phyloP scores from a whole-genome alignment of 2,888 invertebrate genomes.

The Mamestra brassicae region DNA sequence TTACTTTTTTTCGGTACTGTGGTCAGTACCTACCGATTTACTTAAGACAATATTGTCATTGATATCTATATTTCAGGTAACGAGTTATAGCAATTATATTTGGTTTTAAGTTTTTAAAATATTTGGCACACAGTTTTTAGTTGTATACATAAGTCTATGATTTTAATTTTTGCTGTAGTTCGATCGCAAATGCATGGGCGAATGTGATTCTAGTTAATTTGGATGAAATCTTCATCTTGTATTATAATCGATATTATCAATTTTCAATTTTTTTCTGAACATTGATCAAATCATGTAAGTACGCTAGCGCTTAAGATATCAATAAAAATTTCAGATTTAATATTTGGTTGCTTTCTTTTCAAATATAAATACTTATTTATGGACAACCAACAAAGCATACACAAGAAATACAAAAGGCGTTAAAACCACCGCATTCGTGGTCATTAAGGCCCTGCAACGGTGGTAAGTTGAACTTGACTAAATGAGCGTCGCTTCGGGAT shows the following conservation, averaged over 20 bases:
- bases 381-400: too few relatives aligned
- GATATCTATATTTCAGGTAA: neutral
- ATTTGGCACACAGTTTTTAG: conserved; percentile 32
- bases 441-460: neutral
- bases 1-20: neutral
- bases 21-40: neutral
- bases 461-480: neutral
- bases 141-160: conserved; percentile 39
- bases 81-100: conserved; percentile 3
- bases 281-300: conserved; percentile 73
- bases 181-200: conserved; percentile 52
- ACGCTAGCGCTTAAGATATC: conserved; percentile 64
- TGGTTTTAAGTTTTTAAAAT: conserved; percentile 5
- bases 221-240: conserved; percentile 54
- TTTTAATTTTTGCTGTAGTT: conserved; percentile 44
- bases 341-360: conserved; percentile 40
- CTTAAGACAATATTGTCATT: conserved; percentile 5
- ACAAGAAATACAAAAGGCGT: neutral
- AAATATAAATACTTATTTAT: neutral
- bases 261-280: conserved; percentile 63
- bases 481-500: neutral
- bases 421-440: neutral
- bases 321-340: conserved; percentile 69
- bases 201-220: conserved; percentile 55
- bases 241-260: conserved; percentile 59